Base-by-base conservation (phyloP, 2,113 vertebrate species). In the Phaethornis superciliosus region DNA sequence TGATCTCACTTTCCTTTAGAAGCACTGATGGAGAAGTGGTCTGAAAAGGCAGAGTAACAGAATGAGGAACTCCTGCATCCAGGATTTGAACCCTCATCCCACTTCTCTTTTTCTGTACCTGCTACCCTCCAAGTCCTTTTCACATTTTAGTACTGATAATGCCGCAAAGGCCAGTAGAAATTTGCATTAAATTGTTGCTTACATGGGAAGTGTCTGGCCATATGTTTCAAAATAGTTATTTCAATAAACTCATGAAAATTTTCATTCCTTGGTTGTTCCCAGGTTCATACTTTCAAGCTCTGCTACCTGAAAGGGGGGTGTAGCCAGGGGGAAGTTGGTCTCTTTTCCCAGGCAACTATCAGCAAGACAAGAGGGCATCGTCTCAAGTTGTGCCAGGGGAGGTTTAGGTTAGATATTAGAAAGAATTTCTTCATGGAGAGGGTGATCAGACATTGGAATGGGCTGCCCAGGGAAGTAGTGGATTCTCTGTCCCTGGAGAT, bases 21-120 rank as follows among this genome's bases (percentile, higher is more conserved):
- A 90, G 55, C 81, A 69, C 23, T 55, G 23, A 13, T 86, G 24
- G 23, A 77, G 46, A 59, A 79, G 10, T 37, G 4, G 14, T 63
- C 44, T 77, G 24, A 83, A 82, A 67, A 70, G 4, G 24, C 17
- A 76, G 32, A 77, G 6, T 18, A 51, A 35, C 22, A 44, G 24
- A 52, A 75, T 85, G 71, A 74, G 85, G 82, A 96, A 90, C 76
- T 92, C 65, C 46, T 81, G 49, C 51, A 72, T 88, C 35, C 74
- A 91, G 33, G 9, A 60, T 67, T 60, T 63, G 42, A 93, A 55
- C n/a, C 59, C 10, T 64, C 28, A 85, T 82, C 37, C 71, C 76
- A 93, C 92, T 94, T 96, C 90, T 90, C 47, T 83, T 96, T 91
- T 91, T 94, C 47, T 67, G 37, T 56, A 81, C 64, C 85, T 93